phyloP scores from a whole-genome alignment of 1,140 invertebrate species.

The Macrosteles quadrilineatus region DNA sequence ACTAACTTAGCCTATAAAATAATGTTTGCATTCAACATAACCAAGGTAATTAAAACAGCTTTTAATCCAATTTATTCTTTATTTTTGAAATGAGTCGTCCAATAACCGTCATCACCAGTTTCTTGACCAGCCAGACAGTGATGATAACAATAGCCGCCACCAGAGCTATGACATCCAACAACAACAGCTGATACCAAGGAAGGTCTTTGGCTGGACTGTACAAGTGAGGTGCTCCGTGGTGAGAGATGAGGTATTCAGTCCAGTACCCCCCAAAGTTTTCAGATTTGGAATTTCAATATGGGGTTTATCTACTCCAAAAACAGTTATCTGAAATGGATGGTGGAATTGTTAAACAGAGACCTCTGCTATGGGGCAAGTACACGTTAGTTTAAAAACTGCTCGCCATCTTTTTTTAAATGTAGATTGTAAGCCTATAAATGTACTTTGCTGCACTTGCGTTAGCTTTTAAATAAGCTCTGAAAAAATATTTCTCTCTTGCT shows the following conservation, averaged over 20 bases:
- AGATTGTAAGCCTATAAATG: no score
- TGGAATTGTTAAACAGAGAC: no score
- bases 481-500: no score
- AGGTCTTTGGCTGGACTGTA: constrained; percentile 44
- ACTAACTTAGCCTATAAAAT: no score
- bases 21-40: no score
- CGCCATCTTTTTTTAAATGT: not conserved
- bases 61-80: not conserved
- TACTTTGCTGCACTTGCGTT: no score
- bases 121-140: not conserved
- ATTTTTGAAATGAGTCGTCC: not conserved
- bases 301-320: no score
- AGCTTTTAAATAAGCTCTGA: no score
- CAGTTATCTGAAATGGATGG: no score
- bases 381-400: constrained; percentile 56
- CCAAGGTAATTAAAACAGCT: no score
- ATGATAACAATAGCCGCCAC: not conserved
- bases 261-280: constrained; percentile 64
- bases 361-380: constrained; percentile 54
- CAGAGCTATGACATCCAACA: constrained; percentile 56
- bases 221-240: constrained; percentile 53
- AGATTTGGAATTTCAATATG: no score
- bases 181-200: constrained; percentile 60
- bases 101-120: not conserved
- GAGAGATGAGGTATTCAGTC: constrained; percentile 58